Conservation (phyloP, 1,140 invertebrate genomes). For the Brachionus rotundiformis region DNA sequence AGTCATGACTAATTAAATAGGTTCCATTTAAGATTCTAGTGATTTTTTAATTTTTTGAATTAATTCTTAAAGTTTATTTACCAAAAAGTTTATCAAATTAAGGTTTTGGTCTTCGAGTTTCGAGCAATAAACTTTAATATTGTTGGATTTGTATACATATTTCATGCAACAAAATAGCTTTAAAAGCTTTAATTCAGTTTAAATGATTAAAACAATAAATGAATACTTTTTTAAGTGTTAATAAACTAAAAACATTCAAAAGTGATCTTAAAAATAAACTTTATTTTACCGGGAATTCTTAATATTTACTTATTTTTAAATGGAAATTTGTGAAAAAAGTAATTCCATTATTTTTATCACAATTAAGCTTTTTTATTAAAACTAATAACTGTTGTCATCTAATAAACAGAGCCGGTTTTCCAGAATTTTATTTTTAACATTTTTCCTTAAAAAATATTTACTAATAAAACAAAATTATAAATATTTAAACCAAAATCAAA, state of each 20-base stretch:
- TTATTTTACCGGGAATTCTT: too few relatives aligned
- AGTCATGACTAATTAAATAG: not conserved
- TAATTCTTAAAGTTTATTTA: not conserved
- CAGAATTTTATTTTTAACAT: not conserved
- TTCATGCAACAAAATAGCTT: not conserved
- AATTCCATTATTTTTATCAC: too few relatives aligned
- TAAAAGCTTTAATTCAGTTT: not conserved
- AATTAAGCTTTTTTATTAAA: too few relatives aligned
- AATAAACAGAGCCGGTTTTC: too few relatives aligned
- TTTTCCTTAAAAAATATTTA: not conserved
- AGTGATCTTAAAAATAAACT: too few relatives aligned
- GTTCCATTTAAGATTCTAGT: not conserved
- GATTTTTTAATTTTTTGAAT: not conserved
- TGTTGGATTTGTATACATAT: not conserved
- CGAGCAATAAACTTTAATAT: slow-evolving; percentile 4
- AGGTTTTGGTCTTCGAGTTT: not conserved
- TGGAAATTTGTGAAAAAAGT: too few relatives aligned
- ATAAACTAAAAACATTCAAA: too few relatives aligned
- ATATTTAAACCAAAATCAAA: not conserved
- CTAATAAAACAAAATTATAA: not conserved
- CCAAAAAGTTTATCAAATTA: not conserved
- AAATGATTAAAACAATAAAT: not conserved
- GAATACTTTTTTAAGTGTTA: not conserved
- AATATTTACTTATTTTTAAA: too few relatives aligned
- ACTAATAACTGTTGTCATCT: too few relatives aligned